These are phyloP conservation scores for Apotomis betuletana DNA, from an alignment of 2,888 invertebrate genomes.

Conservation along the genomic window DNA sequence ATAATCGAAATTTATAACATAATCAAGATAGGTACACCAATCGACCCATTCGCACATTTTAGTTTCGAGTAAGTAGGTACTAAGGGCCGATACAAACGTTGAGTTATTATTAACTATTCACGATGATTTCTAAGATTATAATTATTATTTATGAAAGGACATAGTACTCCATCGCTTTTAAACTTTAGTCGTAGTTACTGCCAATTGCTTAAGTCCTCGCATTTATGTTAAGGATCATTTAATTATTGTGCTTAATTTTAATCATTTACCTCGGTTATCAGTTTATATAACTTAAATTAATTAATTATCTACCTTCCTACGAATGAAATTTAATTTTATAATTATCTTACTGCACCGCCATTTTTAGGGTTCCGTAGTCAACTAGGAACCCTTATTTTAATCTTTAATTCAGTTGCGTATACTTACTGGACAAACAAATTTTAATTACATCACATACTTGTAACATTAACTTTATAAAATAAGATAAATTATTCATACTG, in stretches of 20 bases:
- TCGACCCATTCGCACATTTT: too few relatives aligned
- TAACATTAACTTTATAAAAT: neutral
- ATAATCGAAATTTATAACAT: too few relatives aligned
- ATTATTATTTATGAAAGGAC: neutral
- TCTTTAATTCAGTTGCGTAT: too few relatives aligned
- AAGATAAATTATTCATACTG: neutral
- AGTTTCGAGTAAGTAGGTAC: too few relatives aligned
- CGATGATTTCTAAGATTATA: too few relatives aligned
- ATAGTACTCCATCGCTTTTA: neutral
- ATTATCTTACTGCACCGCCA: too few relatives aligned
- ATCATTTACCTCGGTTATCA: neutral
- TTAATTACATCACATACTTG: neutral
- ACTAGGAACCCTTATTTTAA: too few relatives aligned
- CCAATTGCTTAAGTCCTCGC: conserved; percentile 36
- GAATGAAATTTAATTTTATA: neutral
- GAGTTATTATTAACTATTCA: too few relatives aligned
- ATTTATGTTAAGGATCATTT: conserved; percentile 33
- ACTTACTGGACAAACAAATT: too few relatives aligned
- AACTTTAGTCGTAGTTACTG: conserved; percentile 10
- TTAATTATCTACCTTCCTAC: neutral
- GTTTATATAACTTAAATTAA: neutral
- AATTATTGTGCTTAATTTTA: neutral
- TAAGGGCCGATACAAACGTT: too few relatives aligned
- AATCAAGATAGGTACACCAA: too few relatives aligned
- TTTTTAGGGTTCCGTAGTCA: too few relatives aligned